A percentile compares a stretch with the other conserved stretches of the same genome.
Conservation (phyloP, 2,797 vertebrate species). For the Smutsia gigantea region DNA sequence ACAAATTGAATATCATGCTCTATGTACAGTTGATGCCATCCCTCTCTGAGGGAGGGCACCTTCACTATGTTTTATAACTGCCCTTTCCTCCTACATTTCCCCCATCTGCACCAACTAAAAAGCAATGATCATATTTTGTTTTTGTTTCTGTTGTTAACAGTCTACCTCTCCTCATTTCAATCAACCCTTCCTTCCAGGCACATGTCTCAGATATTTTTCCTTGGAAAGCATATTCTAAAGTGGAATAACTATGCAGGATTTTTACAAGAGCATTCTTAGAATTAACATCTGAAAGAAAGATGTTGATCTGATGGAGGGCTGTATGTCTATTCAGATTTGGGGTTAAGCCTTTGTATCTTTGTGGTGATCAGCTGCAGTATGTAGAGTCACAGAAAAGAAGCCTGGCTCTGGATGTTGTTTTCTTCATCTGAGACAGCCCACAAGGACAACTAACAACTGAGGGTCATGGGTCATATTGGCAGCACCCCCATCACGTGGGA, state of each 20-base stretch:
- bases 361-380: not conserved
- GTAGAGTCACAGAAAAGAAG: not conserved
- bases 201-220: not conserved
- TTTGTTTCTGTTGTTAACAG: not conserved
- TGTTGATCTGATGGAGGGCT: not conserved
- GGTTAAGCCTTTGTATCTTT: not conserved
- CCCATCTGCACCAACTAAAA: fast-evolving
- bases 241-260: not conserved
- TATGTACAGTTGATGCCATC: fast-evolving
- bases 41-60: not conserved
- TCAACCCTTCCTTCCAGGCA: not conserved
- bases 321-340: not conserved
- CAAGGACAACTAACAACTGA: not conserved
- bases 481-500: not conserved
- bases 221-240: not conserved
- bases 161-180: not conserved
- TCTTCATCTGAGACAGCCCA: not conserved
- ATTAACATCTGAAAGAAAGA: not conserved
- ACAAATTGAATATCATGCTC: not conserved
- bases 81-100: not conserved
- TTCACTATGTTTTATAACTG: not conserved
- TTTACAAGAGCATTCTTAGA: not conserved
- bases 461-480: too few species aligned
- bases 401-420: not conserved
- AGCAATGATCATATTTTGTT: not conserved